Base-by-base conservation (phyloP, 2,888 invertebrate genomes). In the Diploptera punctata region DNA sequence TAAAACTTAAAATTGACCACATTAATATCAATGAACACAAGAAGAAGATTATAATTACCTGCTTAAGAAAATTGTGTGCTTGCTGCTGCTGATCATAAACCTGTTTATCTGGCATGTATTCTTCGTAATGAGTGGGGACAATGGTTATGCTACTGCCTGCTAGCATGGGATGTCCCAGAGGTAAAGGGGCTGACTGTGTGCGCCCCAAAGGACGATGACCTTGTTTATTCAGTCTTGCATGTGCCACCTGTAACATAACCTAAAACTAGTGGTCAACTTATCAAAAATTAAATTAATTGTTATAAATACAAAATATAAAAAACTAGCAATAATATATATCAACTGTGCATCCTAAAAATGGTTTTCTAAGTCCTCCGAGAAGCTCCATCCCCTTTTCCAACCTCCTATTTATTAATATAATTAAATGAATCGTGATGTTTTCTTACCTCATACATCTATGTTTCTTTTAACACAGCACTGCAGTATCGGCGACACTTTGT, bases 151-250 rank as follows among this genome's bases (percentile, higher is more conserved):
- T 60, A n/a, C 47, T 52, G 2, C 68, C 68, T 67, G 87, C 87
- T 70, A 96, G 87, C 87, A 94, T 90, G 26, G 96, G 95, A 84
- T 96, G 95, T 1, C 96, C 96, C 71, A 97, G 85, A 29, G 95
- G 95, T 78, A 96, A 84, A 1, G 96, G 96, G 2, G 97, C 97
- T 60, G 97, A 97, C 84, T 98, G 97, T 73, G 98, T 98, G 81
- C 98, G 90, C 73, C 96, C 75, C 78, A 97, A 86, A 38, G 95
- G 95, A 68, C 95, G 85, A 79, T 93, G 93, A 78, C 89, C 88
- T 81, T 88, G 86, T 85, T 91, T 92, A 84, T 87, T 87, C 72
- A 92, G 87, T 78, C 91, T 87, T 77, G 89, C 89, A 80, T 89
- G 88, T 60, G 90, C 90, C 76, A 87, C 87, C 79, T 82, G 24